Conservation (phyloP, 23 tunicate genomes). For the Halocynthia roretzi region DNA sequence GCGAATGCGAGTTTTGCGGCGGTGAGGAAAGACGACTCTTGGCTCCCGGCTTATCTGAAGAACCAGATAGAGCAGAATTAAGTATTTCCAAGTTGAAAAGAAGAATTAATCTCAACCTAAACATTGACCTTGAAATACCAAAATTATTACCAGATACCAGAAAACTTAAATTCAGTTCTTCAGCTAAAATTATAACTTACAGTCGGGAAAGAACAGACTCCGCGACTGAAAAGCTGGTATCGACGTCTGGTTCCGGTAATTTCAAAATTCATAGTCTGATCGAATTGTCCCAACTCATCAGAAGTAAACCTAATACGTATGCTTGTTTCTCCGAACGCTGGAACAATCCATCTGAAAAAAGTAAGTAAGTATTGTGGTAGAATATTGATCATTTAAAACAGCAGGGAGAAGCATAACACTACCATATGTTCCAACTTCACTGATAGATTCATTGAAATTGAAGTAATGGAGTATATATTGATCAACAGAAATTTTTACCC, state of each 20-base stretch:
- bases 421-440: background rate
- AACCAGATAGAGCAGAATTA: background rate
- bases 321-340: conserved; percentile 53
- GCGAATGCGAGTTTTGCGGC: conserved; percentile 42
- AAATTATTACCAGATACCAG: too few relatives aligned
- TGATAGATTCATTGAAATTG: background rate
- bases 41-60: conserved; percentile 73
- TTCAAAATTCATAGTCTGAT: conserved; percentile 86
- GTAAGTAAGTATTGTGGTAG: background rate
- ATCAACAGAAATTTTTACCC: background rate
- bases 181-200: conserved; percentile 1
- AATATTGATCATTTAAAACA: too few relatives aligned
- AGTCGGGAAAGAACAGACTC: conserved; percentile 91
- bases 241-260: conserved; percentile 75
- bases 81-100: background rate
- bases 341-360: conserved; percentile 78
- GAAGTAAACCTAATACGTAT: conserved; percentile 81
- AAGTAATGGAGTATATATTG: background rate
- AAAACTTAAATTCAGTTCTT: too few relatives aligned
- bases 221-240: conserved; percentile 86
- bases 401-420: too few relatives aligned
- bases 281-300: conserved; percentile 86
- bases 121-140: too few relatives aligned
- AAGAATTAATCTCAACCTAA: background rate
- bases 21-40: conserved; percentile 70